phyloP scores from a whole-genome alignment of 2,113 vertebrate species.

The Chlamydotis undulata region DNA sequence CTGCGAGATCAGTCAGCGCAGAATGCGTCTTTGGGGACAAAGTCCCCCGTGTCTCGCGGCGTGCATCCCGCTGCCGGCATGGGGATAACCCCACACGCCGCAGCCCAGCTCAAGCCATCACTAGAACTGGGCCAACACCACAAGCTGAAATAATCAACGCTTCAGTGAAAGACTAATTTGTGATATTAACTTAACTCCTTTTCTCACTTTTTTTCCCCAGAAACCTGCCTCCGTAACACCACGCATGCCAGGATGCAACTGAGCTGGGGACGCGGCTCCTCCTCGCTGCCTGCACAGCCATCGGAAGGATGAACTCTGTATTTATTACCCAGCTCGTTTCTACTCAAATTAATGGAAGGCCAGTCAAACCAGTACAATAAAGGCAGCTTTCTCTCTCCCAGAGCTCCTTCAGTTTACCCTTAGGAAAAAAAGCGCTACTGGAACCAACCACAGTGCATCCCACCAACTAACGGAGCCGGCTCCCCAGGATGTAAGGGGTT shows the following conservation, averaged over 20 bases:
- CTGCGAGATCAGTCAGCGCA: fast-evolving
- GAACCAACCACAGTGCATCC: background rate
- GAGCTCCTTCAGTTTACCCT: background rate
- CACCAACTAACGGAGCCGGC: too few relatives aligned
- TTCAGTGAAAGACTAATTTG: background rate
- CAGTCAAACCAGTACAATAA: background rate
- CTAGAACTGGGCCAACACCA: background rate
- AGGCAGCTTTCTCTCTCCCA: background rate
- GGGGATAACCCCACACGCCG: fast-evolving
- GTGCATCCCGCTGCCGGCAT: fast-evolving
- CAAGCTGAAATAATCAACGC: background rate
- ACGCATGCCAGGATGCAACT: background rate
- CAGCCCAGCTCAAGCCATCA: background rate
- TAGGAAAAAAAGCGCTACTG: too few relatives aligned
- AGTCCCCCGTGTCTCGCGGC: fast-evolving
- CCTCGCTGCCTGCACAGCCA: background rate
- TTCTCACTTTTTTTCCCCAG: background rate
- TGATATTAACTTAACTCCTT: background rate
- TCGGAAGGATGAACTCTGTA: fast-evolving
- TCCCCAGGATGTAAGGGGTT: background rate
- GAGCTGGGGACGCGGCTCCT: background rate
- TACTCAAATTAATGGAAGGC: background rate
- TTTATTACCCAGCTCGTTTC: background rate
- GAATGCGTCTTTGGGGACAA: background rate
- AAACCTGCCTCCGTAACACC: background rate